Conservation (phyloP, 1,140 invertebrate genomes). For the Marisa cornuarietis region DNA sequence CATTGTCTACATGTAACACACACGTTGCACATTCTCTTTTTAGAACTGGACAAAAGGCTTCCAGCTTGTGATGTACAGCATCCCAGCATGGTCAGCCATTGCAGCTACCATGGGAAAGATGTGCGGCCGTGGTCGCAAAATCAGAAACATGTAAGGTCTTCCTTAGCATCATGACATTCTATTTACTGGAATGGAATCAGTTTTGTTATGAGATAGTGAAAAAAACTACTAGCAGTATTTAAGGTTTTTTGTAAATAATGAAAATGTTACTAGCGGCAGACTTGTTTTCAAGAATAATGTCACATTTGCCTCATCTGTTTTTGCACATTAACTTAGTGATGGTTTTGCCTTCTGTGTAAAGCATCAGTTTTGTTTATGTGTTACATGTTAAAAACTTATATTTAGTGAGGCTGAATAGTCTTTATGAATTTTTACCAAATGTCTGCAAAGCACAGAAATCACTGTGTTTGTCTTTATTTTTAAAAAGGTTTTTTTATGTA, state of each 20-base stretch:
- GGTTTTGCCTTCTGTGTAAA: too few relatives aligned
- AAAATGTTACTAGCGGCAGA: not conserved
- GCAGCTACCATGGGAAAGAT: slow-evolving; percentile 39
- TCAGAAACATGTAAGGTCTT: slow-evolving; percentile 36
- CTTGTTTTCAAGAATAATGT: too few relatives aligned
- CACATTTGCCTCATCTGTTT: too few relatives aligned
- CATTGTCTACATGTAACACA: too few relatives aligned
- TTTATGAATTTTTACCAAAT: too few relatives aligned
- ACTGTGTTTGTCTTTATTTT: too few relatives aligned
- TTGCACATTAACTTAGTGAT: too few relatives aligned
- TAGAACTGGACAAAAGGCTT: slow-evolving; percentile 35
- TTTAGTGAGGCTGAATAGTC: too few relatives aligned
- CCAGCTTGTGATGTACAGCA: slow-evolving; percentile 27
- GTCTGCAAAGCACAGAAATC: too few relatives aligned
- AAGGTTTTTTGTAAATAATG: not conserved
- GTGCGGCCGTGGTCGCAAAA: slow-evolving; percentile 33
- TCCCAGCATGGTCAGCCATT: slow-evolving; percentile 39
- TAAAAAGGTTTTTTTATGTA: too few relatives aligned
- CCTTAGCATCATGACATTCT: not conserved
- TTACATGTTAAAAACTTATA: too few relatives aligned
- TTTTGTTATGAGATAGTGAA: not conserved
- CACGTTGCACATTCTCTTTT: not conserved
- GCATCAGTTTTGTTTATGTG: too few relatives aligned
- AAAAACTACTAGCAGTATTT: not conserved
- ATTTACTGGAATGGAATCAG: not conserved